Evolutionary conservation across 1,140 invertebrate species (phyloP).

Genomic region (Planococcus citri): DNA sequence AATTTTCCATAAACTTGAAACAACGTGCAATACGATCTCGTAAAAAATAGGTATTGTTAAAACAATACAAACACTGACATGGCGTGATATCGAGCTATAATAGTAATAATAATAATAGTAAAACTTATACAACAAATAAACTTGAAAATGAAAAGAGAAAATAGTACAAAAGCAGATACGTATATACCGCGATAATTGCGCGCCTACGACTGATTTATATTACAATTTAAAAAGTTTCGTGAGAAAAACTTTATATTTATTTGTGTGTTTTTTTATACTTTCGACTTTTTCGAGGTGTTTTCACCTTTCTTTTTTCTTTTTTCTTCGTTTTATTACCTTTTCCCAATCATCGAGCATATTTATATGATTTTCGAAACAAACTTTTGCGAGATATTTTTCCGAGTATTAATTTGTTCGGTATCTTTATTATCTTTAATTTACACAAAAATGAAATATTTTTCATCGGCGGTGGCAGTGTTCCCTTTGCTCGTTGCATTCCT

Average conservation of each 20-base stretch:
- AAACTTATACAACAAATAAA: constrained; percentile 4
- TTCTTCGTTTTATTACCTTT: not conserved
- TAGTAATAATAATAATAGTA: not conserved
- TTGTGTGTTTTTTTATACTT: too few relatives aligned
- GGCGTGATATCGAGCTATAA: constrained; percentile 6
- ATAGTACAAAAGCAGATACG: too few relatives aligned
- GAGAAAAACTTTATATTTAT: not conserved
- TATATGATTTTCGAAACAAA: not conserved
- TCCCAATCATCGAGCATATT: not conserved
- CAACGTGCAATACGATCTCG: too few relatives aligned
- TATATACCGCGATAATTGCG: not conserved
- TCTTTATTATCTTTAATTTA: not conserved
- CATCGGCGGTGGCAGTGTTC: too few relatives aligned
- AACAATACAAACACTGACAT: not conserved
- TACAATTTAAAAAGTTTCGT: not conserved
- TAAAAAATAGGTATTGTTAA: not conserved
- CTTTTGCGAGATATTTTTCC: not conserved
- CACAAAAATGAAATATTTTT: not conserved
- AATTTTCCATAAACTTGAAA: too few relatives aligned
- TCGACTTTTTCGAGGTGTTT: not conserved
- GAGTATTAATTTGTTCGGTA: not conserved
- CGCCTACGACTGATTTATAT: not conserved
- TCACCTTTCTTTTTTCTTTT: not conserved
- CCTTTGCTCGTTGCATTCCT: too few relatives aligned
- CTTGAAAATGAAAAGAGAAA: not conserved